These are phyloP conservation scores for Drosophila ogumai DNA, from an alignment of 1,140 invertebrate genomes.

Conservation along the genomic window DNA sequence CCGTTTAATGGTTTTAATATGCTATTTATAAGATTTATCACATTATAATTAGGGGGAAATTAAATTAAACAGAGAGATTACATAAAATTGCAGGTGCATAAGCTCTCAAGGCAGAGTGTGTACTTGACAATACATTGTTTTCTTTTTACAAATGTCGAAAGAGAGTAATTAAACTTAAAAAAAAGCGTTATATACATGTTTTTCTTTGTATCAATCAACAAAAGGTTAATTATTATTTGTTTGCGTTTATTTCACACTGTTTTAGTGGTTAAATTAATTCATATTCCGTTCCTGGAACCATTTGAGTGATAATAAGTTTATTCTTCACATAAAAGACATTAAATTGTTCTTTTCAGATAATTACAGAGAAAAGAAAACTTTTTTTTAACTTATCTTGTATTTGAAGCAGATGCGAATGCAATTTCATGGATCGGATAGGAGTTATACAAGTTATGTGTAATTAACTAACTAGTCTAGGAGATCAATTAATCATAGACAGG, in stretches of 20 bases:
- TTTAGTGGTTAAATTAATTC: conserved; percentile 11
- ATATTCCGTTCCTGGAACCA: background rate
- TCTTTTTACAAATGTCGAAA: conserved; percentile 50
- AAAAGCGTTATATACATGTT: conserved; percentile 74
- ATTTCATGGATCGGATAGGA: conserved; percentile 54
- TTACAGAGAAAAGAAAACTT: background rate
- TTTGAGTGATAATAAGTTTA: background rate
- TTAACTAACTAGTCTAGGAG: conserved; percentile 64
- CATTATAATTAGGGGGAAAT: conserved; percentile 61
- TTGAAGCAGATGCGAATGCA: conserved; percentile 75
- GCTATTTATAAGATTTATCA: conserved; percentile 64
- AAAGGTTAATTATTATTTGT: background rate
- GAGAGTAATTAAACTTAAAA: background rate
- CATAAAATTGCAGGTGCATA: conserved; percentile 81
- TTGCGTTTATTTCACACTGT: conserved; percentile 7
- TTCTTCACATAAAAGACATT: background rate
- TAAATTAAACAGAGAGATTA: conserved; percentile 45
- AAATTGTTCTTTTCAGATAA: background rate
- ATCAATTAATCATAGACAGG: conserved; percentile 52
- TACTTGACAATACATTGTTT: conserved; percentile 29
- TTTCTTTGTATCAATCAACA: conserved; percentile 16
- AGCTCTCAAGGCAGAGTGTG: conserved; percentile 38
- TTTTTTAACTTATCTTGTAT: conserved; percentile 4
- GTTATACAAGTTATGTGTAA: conserved; percentile 59
- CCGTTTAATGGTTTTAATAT: conserved; percentile 58